These are phyloP conservation scores for Oreochromis niloticus DNA, from an alignment of 2,113 vertebrate species.

Conservation along the genomic window DNA sequence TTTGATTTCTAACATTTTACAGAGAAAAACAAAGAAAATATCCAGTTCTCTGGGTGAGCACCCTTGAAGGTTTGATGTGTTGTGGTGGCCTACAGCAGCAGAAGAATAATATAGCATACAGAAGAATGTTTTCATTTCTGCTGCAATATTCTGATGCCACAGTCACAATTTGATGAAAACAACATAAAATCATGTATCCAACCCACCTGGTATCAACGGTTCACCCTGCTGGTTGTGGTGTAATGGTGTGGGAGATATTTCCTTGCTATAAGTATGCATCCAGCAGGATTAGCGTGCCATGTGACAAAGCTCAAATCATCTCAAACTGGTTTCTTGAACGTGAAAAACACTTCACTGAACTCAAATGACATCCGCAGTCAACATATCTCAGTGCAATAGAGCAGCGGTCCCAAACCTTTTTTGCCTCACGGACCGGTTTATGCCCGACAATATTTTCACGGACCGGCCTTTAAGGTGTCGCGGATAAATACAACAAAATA, in stretches of 20 bases:
- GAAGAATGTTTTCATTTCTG: neutral
- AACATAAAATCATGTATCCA: neutral
- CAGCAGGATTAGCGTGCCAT: neutral
- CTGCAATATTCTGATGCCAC: neutral
- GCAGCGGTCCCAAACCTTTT: too few species aligned
- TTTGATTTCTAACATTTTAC: neutral
- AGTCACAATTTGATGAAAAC: neutral
- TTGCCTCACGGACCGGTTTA: too few species aligned
- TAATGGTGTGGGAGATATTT: neutral
- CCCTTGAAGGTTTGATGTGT: neutral
- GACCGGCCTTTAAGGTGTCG: too few species aligned
- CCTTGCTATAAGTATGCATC: neutral
- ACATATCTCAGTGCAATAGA: neutral
- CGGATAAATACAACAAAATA: too few species aligned
- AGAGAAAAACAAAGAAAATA: neutral
- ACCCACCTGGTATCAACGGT: rapidly evolving
- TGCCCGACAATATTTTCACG: too few species aligned
- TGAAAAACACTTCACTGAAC: neutral
- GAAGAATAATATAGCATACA: neutral
- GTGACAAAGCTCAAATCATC: neutral
- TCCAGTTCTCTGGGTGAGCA: neutral
- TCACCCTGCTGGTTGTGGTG: neutral
- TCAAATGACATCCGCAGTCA: neutral
- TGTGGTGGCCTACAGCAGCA: neutral
- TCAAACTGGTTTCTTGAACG: neutral